A percentile compares a stretch with the other conserved stretches of the same genome.
These are phyloP conservation scores for Podocnemis expansa DNA, from an alignment of 2,113 vertebrate species.

Conservation along the genomic window DNA sequence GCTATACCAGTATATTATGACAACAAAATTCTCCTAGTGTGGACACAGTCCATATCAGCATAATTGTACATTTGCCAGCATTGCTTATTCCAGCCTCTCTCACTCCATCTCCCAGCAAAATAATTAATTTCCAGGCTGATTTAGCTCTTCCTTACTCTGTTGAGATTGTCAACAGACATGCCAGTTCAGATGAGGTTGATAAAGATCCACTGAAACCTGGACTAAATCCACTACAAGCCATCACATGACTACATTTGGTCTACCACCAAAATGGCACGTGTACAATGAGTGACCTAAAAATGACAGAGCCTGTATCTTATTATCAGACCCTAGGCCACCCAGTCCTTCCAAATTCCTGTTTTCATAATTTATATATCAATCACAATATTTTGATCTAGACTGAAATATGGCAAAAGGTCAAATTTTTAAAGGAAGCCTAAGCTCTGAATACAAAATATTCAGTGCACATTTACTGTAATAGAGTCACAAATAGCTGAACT, in stretches of 20 bases:
- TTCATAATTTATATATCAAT: neutral
- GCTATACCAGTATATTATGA: neutral
- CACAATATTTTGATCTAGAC: neutral
- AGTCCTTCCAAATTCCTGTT: neutral
- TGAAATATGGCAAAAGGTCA: neutral
- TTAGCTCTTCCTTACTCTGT: neutral
- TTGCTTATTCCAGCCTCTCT: neutral
- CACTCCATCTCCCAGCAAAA: neutral
- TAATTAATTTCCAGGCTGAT: neutral
- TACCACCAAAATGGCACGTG: neutral
- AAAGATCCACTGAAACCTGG: neutral
- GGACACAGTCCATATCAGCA: neutral
- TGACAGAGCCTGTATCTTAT: neutral
- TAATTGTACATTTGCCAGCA: rapidly evolving
- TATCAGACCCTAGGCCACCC: neutral
- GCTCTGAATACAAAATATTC: neutral
- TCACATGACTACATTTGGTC: neutral
- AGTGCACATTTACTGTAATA: neutral
- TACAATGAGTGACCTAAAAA: neutral
- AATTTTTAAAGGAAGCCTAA: neutral
- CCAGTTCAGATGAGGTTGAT: neutral
- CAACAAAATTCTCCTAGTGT: rapidly evolving
- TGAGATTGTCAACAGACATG: neutral
- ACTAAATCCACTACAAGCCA: neutral
- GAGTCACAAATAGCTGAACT: neutral